Base-by-base conservation (phyloP, 2,113 vertebrate species). In the Rousettus leschenaultii region DNA sequence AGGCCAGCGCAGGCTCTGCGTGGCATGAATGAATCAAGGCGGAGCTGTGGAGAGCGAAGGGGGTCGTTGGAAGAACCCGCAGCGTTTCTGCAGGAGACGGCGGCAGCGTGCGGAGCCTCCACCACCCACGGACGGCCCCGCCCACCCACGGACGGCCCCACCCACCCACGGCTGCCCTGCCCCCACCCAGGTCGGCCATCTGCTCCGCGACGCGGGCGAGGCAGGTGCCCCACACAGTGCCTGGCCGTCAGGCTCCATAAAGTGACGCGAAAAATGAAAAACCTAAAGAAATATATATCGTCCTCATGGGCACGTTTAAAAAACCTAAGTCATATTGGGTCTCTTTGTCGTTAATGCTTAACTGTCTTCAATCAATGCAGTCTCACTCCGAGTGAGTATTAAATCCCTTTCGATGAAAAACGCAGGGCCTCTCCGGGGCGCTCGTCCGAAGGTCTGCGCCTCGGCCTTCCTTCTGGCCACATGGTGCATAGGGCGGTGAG, bases 51-150 rank as follows among this genome's bases (percentile, higher is more conserved):
- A 14, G 26, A 73, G 24, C 70, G 28, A 73, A 70, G 66, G 35
- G 12, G 24, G 24, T 28, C 21, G 43, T 15, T 15, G 43, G 70
- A 73, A 59, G 57, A 59, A 59, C 3, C 22, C 22, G 9, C 22
- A 59, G 9, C 10, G 26, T 59, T 24, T 5, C 22, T 1, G 24
- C 57, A 26, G 14, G 45, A 74, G 71, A 45, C 45, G 26, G 71
- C 71, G 5, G 40, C 14, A 7, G 14, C 1, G 16, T n/a, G 40
- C 14, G 28, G 48, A 0, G 2, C 45, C 12, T 2, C 48, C 48
- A 0, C 48, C 14, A 15, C 12, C 48, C 48, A 14, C 48, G 3
- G 0, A 26, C n/a, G 45, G 0, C 10, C 45, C 45, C 45, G 3
- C 45, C 45, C 11, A 48, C 45, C 45, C 45, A 48, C 45, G 3